Conservation (phyloP, 2,888 invertebrate species). For the Prosopocoilus inquinatus region DNA sequence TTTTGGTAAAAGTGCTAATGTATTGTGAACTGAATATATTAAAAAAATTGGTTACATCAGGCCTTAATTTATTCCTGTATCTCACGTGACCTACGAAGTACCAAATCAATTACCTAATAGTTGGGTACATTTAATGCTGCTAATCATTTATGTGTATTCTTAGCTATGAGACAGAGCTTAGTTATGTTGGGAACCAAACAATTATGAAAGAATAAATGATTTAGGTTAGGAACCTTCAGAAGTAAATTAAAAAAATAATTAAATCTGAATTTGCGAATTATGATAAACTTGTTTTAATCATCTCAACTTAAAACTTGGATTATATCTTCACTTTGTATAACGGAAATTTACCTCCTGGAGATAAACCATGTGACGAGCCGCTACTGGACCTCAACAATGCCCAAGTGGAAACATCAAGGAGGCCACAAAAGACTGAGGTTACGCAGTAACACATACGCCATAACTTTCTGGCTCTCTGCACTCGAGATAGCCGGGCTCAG, state of each 20-base stretch:
- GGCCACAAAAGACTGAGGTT: constrained; percentile 3
- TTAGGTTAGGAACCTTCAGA: no score
- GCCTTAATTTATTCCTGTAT: no score
- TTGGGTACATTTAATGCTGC: no score
- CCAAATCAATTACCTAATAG: no score
- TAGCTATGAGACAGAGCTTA: no score
- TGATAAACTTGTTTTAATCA: neutral
- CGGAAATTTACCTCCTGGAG: neutral
- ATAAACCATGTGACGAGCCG: neutral
- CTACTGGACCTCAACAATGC: neutral
- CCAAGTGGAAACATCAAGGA: constrained; percentile 4
- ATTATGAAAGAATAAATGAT: no score
- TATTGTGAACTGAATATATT: no score
- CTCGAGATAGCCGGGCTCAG: constrained; percentile 5
- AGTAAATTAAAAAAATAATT: constrained; percentile 9
- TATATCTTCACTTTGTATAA: neutral
- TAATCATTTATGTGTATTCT: no score
- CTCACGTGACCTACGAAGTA: no score
- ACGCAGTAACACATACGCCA: neutral
- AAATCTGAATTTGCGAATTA: neutral
- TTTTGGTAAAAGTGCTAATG: no score
- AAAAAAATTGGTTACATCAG: no score
- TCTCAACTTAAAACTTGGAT: neutral
- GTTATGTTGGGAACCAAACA: no score
- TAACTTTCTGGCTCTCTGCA: constrained; percentile 5